Evolutionary conservation across 92 coral and sea anemone genomes (phyloP), one percentile per base, ranked within the genome.

Genomic region (Palythoa heliodiscus): DNA sequence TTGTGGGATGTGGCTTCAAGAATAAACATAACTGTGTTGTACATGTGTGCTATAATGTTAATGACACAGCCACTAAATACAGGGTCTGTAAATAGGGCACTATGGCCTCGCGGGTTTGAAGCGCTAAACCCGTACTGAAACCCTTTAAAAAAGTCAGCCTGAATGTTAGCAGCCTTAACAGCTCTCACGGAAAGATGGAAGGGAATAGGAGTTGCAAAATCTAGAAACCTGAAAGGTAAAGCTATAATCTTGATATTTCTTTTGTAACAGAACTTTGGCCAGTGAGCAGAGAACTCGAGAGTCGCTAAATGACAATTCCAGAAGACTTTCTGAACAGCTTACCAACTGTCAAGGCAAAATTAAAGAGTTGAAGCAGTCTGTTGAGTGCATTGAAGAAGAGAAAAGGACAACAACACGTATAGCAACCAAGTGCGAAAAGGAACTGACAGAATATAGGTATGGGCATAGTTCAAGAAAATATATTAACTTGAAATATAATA

Each of bases 251-350:
- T n/a, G 35, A 15, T 77, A 2, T 7, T 77, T 16, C 11, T 22
- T 16, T 76, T 24, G 0, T 54, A n/a, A 22, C 7, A 80, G 84
- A 48, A 50, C 74, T 66, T 43, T 40, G 47, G 84, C 72, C 47
- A 55, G 22, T 8, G 84, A 80, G 74, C 66, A 40, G 38, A 66
- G 20, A 68, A 47, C 55, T 24, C 63, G 84, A 35, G 84, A 80
- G 64, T 29, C 72, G 5, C 61, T 80, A 40, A 47, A 40, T 14
- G 40, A 80, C 6, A 64, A 47, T 22, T 80, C 61, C 4, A 80
- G 84, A 80, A 66, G 73, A 47, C 43, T 66, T 66, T 66, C 84
- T 16, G 84, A 80, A 52, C 73, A 80, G 8, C 84, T 80, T 7
- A 40, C 47, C 23, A 35, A 52, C 22, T 66, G 52, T 24, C 61